These are phyloP conservation scores for Epinephelus moara DNA, from an alignment of 2,113 vertebrate species.

Conservation along the genomic window DNA sequence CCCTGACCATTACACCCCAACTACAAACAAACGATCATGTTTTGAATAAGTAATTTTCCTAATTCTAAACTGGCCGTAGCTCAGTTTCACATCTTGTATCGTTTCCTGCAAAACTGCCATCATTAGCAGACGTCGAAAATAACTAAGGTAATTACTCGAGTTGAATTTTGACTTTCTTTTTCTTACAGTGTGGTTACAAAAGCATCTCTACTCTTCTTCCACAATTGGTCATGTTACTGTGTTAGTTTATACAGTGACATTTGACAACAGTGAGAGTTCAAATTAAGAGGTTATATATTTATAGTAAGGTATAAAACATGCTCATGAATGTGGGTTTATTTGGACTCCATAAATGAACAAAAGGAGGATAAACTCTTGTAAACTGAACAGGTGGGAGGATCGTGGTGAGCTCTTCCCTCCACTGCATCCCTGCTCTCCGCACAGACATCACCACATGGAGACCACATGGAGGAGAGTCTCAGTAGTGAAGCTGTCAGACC, in stretches of 20 bases:
- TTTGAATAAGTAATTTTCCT: neutral
- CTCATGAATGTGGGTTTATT: neutral
- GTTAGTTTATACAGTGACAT: neutral
- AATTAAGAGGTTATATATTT: neutral
- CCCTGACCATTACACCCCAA: too few species aligned
- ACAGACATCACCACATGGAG: constrained; percentile 46
- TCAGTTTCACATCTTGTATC: neutral
- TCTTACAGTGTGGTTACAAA: neutral
- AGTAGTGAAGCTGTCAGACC: constrained; percentile 19
- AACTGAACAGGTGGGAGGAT: constrained; percentile 59
- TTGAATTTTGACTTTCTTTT: neutral
- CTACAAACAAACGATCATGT: neutral
- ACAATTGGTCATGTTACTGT: neutral
- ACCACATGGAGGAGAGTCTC: constrained; percentile 58
- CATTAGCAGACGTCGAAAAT: neutral
- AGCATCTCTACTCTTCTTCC: neutral
- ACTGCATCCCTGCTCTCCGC: constrained; percentile 49
- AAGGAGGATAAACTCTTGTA: neutral
- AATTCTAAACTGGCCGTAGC: neutral
- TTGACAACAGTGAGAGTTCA: neutral
- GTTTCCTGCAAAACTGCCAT: neutral
- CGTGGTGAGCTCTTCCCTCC: constrained; percentile 30
- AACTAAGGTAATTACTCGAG: neutral
- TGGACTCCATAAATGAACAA: neutral
- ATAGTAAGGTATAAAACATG: neutral